Evolutionary conservation across 1,140 invertebrate genomes (phyloP).

Genomic region (Paraescarpia echinospica): DNA sequence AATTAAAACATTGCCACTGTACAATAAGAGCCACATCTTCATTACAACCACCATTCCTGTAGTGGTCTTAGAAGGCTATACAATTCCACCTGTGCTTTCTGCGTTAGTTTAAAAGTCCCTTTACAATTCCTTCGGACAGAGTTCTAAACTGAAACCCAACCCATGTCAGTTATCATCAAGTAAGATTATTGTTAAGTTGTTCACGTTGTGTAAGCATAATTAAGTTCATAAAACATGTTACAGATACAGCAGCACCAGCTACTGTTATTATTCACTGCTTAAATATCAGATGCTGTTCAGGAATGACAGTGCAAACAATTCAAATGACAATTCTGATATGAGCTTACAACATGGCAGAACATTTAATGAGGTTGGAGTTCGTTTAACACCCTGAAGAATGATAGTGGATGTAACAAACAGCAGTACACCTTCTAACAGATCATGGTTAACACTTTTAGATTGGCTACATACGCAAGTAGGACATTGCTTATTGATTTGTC

Average conservation of each 20-base stretch:
- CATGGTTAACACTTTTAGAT: background rate
- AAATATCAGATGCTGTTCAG: background rate
- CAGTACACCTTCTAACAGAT: background rate
- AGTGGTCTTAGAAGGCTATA: background rate
- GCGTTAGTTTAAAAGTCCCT: background rate
- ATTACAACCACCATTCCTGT: background rate
- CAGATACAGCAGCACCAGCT: background rate
- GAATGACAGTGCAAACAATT: background rate
- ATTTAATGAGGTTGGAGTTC: background rate
- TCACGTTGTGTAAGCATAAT: background rate
- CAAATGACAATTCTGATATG: background rate
- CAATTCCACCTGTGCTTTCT: background rate
- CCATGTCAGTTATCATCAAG: background rate
- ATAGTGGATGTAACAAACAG: background rate
- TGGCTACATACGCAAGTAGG: background rate
- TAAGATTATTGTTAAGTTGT: background rate
- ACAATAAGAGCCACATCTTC: background rate
- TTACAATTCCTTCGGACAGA: no score
- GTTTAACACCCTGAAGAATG: background rate
- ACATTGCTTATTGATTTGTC: background rate
- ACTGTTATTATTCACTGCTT: background rate
- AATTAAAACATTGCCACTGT: background rate
- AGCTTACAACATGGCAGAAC: background rate
- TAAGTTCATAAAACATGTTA: background rate
- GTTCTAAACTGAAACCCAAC: background rate